Evolutionary conservation across 2,113 vertebrate species (phyloP).

Genomic region (Myiopsitta monachus): DNA sequence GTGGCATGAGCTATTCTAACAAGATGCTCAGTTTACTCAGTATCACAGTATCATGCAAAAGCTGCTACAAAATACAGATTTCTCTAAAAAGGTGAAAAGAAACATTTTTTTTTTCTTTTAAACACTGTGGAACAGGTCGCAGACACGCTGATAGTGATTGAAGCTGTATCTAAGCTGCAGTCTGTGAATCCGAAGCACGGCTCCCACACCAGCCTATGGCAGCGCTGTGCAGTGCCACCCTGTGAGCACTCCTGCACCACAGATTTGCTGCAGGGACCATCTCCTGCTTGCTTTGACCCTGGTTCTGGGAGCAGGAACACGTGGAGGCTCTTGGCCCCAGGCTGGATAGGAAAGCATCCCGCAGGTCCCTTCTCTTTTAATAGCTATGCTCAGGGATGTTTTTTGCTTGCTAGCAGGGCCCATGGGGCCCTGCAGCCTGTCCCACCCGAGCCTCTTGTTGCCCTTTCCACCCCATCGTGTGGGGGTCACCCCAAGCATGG

Average conservation of each 20-base stretch:
- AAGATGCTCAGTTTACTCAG: slow-evolving; percentile 35
- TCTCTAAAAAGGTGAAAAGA: slow-evolving; percentile 22
- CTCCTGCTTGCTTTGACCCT: not conserved
- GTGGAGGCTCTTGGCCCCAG: not conserved
- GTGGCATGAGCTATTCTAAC: slow-evolving; percentile 58
- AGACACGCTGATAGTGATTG: not conserved
- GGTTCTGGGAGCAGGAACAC: not conserved
- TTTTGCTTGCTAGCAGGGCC: not conserved
- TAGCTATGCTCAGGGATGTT: not conserved
- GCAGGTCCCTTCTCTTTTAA: not conserved
- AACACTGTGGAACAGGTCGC: not conserved
- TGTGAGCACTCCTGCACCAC: not conserved
- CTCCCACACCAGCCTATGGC: not conserved
- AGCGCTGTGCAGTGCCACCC: not conserved
- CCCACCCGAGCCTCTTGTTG: accelerated
- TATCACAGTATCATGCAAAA: slow-evolving; percentile 71
- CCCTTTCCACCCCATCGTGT: accelerated
- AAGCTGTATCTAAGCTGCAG: not conserved
- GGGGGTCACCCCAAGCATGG: not conserved
- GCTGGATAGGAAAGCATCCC: slow-evolving; percentile 2
- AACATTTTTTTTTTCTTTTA: not conserved
- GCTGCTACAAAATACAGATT: slow-evolving; percentile 59
- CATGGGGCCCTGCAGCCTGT: not conserved
- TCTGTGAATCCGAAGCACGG: not conserved
- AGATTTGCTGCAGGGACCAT: not conserved